These are phyloP conservation scores for Acrobasis suavella DNA, from an alignment of 2,888 invertebrate species.

Conservation along the genomic window DNA sequence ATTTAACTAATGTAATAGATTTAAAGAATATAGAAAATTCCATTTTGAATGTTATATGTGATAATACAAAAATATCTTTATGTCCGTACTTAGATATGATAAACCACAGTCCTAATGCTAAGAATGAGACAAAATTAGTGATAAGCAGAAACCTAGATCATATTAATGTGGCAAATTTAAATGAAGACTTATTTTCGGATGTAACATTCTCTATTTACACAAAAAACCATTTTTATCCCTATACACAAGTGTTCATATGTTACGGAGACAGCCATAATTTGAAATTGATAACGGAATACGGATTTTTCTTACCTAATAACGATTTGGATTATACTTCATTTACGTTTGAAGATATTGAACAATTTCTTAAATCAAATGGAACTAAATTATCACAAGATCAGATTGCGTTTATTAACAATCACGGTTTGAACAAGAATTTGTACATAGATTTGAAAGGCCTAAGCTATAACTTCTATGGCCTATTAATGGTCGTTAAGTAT, in stretches of 20 bases:
- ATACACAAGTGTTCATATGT: conserved; percentile 92
- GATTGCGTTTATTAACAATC: conserved; percentile 84
- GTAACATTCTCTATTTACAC: conserved; percentile 74
- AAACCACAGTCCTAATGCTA: conserved; percentile 88
- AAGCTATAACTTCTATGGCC: conserved; percentile 85
- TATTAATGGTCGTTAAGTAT: conserved; percentile 73
- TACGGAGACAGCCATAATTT: conserved; percentile 92
- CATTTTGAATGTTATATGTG: conserved; percentile 70
- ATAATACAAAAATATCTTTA: conserved; percentile 86
- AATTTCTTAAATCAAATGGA: conserved; percentile 58
- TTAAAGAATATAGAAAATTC: conserved; percentile 67
- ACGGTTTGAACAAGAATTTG: conserved; percentile 83
- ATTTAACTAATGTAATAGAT: conserved; percentile 71
- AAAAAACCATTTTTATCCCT: conserved; percentile 80
- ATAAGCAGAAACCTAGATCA: conserved; percentile 59
- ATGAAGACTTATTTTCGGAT: conserved; percentile 60
- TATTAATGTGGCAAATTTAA: conserved; percentile 52
- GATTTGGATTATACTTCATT: conserved; percentile 86
- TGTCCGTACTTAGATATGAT: conserved; percentile 95
- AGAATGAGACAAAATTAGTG: conserved; percentile 77
- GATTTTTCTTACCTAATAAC: conserved; percentile 89
- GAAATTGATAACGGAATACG: conserved; percentile 93
- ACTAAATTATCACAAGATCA: conserved; percentile 79
- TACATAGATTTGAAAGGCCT: conserved; percentile 84
- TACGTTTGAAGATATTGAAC: conserved; percentile 76